Evolutionary conservation across 2,797 vertebrate species (phyloP), one percentile per base, ranked within the genome.

Genomic region (Pipistrellus kuhlii): DNA sequence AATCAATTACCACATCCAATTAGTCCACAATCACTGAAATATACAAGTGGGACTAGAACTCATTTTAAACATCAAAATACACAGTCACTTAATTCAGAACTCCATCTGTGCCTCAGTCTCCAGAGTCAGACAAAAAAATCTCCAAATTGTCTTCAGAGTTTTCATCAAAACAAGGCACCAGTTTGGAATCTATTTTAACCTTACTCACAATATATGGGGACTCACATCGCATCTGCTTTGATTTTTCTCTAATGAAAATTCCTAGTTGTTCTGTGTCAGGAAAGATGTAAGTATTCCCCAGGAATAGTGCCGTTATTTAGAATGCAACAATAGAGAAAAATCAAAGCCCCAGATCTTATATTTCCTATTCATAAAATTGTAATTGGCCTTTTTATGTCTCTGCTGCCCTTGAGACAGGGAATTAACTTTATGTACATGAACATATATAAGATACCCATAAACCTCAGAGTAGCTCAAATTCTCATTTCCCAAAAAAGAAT

Each of bases 1-100:
- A 96, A 97, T 97, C 97, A 96, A 97, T 97, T 97, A 97, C 32
- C 90, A 92, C 41, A 97, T 93, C 53, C 83, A 97, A 95, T 96
- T 97, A 96, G 94, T 55, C 84, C 7, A 62, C 86, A 95, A 95
- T 96, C 80, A 76, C 93, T 85, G 85, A 96, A 91, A 92, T 68
- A 86, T 75, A 91, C 96, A 46, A 12, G 20, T 96, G 97, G 92
- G 96, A 90, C 53, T 7, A 88, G 12, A 30, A 8, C 59, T 86
- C 82, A 91, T 93, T 94, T 66, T 73, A 92, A 96, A 95, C 80
- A 91, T 94, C 77, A 92, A 91, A 96, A 76, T 97, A 81, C 69
- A 93, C 72, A 95, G 69, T 62, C 93, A 83, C 64, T 97, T 92
- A 97, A 95, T 97, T 96, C 91, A 44, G 89, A 81, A 68, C 77